Percentiles rank a stretch among this genome's conserved stretches.
Conservation (phyloP, 2,113 vertebrate species). For the Tupaia tana region DNA sequence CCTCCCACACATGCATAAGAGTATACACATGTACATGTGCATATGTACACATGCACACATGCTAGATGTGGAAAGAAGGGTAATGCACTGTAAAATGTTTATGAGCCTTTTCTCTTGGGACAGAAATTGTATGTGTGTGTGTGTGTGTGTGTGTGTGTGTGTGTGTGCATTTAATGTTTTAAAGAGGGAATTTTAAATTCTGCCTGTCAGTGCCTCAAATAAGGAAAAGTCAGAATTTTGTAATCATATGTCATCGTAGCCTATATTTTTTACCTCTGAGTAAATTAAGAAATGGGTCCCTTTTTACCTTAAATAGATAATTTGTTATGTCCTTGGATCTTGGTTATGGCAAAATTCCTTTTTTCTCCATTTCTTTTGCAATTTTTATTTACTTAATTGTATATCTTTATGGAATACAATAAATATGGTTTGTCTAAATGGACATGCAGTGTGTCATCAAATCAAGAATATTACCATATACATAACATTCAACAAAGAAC, state of each 20-base stretch:
- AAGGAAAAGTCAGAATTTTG: neutral
- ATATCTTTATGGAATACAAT: too few species aligned
- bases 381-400: too few species aligned
- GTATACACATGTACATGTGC: too few species aligned
- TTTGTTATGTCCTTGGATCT: neutral
- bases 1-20: too few species aligned
- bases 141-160: too few species aligned
- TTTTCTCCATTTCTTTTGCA: too few species aligned
- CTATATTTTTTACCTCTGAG: neutral
- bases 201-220: neutral
- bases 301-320: neutral
- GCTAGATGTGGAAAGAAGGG: neutral
- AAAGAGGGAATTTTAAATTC: neutral
- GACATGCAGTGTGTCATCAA: too few species aligned
- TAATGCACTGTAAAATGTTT: neutral
- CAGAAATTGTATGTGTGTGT: neutral
- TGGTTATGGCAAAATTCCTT: neutral
- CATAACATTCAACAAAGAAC: too few species aligned
- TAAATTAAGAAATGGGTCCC: neutral
- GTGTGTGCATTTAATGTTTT: too few species aligned
- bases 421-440: too few species aligned
- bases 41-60: neutral
- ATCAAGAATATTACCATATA: too few species aligned
- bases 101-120: neutral
- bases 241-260: neutral